Evolutionary conservation across 1,140 invertebrate genomes (phyloP).

Genomic region (Sweltsa coloradensis): DNA sequence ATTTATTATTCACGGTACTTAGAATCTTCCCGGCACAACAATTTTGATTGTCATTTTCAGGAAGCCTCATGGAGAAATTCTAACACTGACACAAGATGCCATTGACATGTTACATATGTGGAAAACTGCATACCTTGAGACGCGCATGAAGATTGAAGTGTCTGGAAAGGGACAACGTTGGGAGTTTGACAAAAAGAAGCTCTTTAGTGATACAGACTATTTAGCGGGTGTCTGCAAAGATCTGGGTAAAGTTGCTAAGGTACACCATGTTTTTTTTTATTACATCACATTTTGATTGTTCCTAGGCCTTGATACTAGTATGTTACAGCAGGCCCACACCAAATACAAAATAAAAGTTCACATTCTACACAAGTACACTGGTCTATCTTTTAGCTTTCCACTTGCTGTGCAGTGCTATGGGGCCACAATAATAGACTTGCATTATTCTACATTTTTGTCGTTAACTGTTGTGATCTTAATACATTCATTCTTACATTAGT

Average conservation of each 20-base stretch:
- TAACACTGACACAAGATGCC: conserved; percentile 39
- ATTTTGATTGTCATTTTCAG: conserved; percentile 25
- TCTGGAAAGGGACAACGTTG: conserved; percentile 70
- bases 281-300: background rate
- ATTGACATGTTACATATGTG: conserved; percentile 59
- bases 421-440: background rate
- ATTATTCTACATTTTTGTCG: background rate
- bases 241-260: conserved; percentile 57
- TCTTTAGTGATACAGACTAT: conserved; percentile 77
- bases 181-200: conserved; percentile 73
- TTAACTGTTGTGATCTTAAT: background rate
- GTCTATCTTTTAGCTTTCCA: background rate
- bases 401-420: too few relatives aligned
- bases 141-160: conserved; percentile 64
- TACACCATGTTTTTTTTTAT: conserved; percentile 22
- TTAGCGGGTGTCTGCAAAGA: conserved; percentile 64
- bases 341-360: background rate
- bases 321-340: background rate
- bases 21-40: background rate
- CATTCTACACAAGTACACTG: background rate
- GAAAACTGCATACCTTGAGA: conserved; percentile 60
- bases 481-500: background rate
- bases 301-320: background rate
- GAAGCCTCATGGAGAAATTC: conserved; percentile 31
- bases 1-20: too few relatives aligned